Conservation (phyloP, 2,888 invertebrate genomes). For the Chorisops tibialis region DNA sequence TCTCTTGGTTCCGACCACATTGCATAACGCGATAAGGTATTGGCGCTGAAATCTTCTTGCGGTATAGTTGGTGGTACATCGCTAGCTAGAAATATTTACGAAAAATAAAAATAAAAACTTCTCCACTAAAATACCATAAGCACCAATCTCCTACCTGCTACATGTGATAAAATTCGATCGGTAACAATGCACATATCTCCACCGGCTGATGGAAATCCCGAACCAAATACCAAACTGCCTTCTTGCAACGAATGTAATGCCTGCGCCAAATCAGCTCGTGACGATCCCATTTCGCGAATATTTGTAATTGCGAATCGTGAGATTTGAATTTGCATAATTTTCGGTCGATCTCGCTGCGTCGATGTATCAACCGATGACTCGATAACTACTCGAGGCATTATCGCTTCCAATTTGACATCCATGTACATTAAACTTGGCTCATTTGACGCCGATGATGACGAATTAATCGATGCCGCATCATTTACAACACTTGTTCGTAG, state of each 20-base stretch:
- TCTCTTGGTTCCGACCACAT: conserved; percentile 83
- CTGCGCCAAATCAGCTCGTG: conserved; percentile 75
- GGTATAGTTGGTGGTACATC: conserved; percentile 46
- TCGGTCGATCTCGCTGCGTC: conserved; percentile 82
- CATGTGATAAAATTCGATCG: conserved; percentile 78
- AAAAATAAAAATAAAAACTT: not conserved
- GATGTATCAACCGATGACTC: conserved; percentile 74
- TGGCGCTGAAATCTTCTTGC: conserved; percentile 42
- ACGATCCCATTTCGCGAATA: conserved; percentile 58
- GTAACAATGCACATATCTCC: conserved; percentile 74
- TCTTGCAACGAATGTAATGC: conserved; percentile 74
- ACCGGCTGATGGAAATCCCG: conserved; percentile 70
- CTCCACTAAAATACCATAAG: not conserved
- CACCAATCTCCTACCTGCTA: conserved; percentile 51
- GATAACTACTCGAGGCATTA: conserved; percentile 73
- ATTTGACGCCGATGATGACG: conserved; percentile 33
- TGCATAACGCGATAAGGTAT: conserved; percentile 52
- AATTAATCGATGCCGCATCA: conserved; percentile 29
- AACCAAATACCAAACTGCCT: conserved; percentile 70
- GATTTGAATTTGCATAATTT: conserved; percentile 67
- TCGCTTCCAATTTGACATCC: conserved; percentile 85
- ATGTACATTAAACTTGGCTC: conserved; percentile 60
- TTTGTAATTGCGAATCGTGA: conserved; percentile 64
- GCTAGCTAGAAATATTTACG: conserved; percentile 37
- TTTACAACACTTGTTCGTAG: conserved; percentile 53